phyloP scores from a whole-genome alignment of 2,113 vertebrate genomes.

The Onychostruthus taczanowskii region DNA sequence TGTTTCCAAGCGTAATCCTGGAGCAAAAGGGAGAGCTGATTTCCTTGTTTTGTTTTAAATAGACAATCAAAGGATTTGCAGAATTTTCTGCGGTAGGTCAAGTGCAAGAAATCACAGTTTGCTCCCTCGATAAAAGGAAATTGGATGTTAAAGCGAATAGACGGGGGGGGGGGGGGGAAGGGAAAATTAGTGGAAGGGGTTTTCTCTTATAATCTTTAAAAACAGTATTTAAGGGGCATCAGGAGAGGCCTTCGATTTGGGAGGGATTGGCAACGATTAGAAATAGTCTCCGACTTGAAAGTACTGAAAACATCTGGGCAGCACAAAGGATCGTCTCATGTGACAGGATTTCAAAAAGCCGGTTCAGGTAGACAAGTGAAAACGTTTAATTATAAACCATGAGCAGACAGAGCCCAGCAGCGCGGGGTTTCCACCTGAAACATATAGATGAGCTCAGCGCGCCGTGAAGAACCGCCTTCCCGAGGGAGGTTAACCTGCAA shows the following conservation, averaged over 20 bases:
- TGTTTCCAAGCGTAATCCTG: slow-evolving; percentile 76
- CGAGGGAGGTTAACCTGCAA: slow-evolving; percentile 26
- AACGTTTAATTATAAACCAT: slow-evolving; percentile 57
- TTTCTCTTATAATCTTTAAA: neutral
- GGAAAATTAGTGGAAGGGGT: neutral
- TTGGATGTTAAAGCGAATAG: slow-evolving; percentile 3
- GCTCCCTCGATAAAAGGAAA: slow-evolving; percentile 49
- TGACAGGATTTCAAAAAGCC: neutral
- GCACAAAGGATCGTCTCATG: neutral
- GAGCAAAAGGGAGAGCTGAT: slow-evolving; percentile 70
- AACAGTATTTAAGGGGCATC: neutral
- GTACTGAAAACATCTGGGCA: neutral
- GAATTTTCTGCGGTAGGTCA: slow-evolving; percentile 84
- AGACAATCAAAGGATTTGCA: slow-evolving; percentile 76
- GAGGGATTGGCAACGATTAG: neutral
- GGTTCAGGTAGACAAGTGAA: slow-evolving; percentile 14
- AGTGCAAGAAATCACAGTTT: slow-evolving; percentile 77
- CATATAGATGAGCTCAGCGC: neutral
- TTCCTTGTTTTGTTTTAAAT: slow-evolving; percentile 80
- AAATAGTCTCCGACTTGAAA: neutral
- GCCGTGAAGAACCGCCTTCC: slow-evolving; percentile 29
- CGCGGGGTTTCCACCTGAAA: neutral
- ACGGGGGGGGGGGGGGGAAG: neutral
- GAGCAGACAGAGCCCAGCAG: slow-evolving; percentile 8
- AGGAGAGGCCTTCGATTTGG: neutral